These are phyloP conservation scores for Apis laboriosa DNA, from an alignment of 1,140 invertebrate genomes.

Conservation along the genomic window DNA sequence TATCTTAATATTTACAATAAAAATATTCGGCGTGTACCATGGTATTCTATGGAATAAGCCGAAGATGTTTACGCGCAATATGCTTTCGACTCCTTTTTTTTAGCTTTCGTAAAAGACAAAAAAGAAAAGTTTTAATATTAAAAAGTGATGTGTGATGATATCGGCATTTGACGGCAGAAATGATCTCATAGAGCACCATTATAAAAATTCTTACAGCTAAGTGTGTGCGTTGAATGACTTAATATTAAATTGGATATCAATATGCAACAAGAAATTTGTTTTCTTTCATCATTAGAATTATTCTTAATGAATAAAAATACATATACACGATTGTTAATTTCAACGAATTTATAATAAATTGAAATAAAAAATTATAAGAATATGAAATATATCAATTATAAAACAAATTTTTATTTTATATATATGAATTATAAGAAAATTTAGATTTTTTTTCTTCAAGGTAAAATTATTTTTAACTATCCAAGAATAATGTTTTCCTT, in stretches of 20 bases:
- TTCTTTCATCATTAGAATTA: not conserved
- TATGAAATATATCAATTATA: not conserved
- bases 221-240: conserved; percentile 75
- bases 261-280: conserved; percentile 54
- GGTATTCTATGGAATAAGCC: conserved; percentile 62
- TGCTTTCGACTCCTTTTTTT: not conserved
- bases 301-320: not conserved
- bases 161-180: conserved; percentile 40
- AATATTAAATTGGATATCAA: conserved; percentile 62
- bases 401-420: not conserved
- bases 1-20: conserved; percentile 59
- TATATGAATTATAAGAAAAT: not conserved
- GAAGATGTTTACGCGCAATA: conserved; percentile 12
- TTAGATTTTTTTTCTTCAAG: not conserved
- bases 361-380: not conserved
- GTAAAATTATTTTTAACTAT: not conserved
- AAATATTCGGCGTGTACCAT: conserved; percentile 64
- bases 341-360: not conserved
- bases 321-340: not conserved
- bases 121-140: conserved; percentile 16
- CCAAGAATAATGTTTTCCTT: conserved; percentile 4
- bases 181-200: conserved; percentile 70
- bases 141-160: conserved; percentile 30
- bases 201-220: conserved; percentile 73
- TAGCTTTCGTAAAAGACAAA: conserved; percentile 12